Percentiles rank a stretch among this genome's conserved stretches.
Evolutionary conservation across 2,797 vertebrate genomes (phyloP).

Genomic region (Antennarius maculatus): DNA sequence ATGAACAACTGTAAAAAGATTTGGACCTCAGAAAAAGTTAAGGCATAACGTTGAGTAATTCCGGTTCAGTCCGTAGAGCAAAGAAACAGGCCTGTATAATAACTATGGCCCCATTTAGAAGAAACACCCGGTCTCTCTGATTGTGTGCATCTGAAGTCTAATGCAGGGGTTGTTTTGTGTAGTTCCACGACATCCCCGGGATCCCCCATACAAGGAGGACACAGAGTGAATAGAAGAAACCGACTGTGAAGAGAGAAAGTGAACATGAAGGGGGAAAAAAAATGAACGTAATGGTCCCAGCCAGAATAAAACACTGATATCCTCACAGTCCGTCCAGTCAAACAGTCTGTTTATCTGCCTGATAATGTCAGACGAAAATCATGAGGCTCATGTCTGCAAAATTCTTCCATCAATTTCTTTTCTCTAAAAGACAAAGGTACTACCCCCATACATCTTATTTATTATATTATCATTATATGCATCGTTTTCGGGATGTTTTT

Average conservation of each 20-base stretch:
- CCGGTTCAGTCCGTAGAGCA: background rate
- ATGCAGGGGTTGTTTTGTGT: slow-evolving; percentile 22
- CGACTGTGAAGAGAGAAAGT: slow-evolving; percentile 2
- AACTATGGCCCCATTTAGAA: slow-evolving; percentile 4
- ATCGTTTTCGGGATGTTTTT: too few relatives aligned
- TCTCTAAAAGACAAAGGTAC: too few relatives aligned
- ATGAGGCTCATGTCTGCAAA: too few relatives aligned
- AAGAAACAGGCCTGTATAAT: background rate
- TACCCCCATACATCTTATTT: too few relatives aligned
- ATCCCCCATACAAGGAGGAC: slow-evolving; percentile 18
- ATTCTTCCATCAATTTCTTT: too few relatives aligned
- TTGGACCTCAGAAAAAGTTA: background rate
- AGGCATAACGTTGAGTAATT: background rate
- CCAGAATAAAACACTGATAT: slow-evolving; percentile 39
- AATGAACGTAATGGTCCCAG: slow-evolving; percentile 15
- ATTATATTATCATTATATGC: too few relatives aligned
- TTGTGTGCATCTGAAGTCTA: slow-evolving; percentile 3
- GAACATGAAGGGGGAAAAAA: background rate
- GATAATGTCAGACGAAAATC: too few relatives aligned
- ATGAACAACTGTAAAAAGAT: slow-evolving; percentile 3
- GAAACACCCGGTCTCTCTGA: slow-evolving; percentile 12
- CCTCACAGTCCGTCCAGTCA: slow-evolving; percentile 15
- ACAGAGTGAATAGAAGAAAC: background rate
- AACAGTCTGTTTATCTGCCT: slow-evolving; percentile 4
- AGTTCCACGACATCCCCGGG: slow-evolving; percentile 29